Base-by-base conservation (phyloP, 1,140 invertebrate genomes). In the Agrilus planipennis region DNA sequence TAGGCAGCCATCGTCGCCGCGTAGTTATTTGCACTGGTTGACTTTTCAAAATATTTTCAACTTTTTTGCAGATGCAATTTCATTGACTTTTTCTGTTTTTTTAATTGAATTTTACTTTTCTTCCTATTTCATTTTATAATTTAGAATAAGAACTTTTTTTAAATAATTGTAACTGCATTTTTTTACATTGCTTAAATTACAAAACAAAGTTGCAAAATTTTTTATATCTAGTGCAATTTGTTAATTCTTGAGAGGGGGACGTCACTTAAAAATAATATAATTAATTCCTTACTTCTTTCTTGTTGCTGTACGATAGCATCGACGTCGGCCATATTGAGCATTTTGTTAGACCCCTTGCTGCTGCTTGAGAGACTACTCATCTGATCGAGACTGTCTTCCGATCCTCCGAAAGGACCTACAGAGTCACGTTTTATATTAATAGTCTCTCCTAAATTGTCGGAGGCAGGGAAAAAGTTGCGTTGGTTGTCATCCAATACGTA, bases 371-470 rank as follows among this genome's bases (percentile, higher is more conserved):
- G 45, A 39, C 52, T 55, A 27, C 54, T 57, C 41, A 54, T 50
- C 16, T 52, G 43, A 40, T 62, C 60, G 14, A 59, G 48, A 42
- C 54, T 62, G 34, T 60, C 58, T 4, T 50, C 51, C 7, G 60
- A 62, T 31, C 55, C 57, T 11, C 52, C 42, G 10, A 54, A 58
- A 37, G 45, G 46, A 27, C 50, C 32, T 20, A 39, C 21, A 30
- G 43, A 37, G 39, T 34, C 28, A 42, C 36, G 18, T 44, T 44
- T 41, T 39, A 37, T 19, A 19, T 44, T 25, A 30, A 29, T 22
- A 9, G 6, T n/a, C 3, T 34, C 6, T 15, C 16, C 23, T 23
- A n/a, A n/a, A n/a, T n/a, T n/a, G n/a, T n/a, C n/a, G n/a, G n/a
- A n/a, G n/a, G n/a, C n/a, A n/a, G n/a, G n/a, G n/a, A n/a, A n/a